A percentile compares a stretch with the other conserved stretches of the same genome.
phyloP scores from a whole-genome alignment of 2,888 invertebrate genomes.

The Netelia fuscicornis region DNA sequence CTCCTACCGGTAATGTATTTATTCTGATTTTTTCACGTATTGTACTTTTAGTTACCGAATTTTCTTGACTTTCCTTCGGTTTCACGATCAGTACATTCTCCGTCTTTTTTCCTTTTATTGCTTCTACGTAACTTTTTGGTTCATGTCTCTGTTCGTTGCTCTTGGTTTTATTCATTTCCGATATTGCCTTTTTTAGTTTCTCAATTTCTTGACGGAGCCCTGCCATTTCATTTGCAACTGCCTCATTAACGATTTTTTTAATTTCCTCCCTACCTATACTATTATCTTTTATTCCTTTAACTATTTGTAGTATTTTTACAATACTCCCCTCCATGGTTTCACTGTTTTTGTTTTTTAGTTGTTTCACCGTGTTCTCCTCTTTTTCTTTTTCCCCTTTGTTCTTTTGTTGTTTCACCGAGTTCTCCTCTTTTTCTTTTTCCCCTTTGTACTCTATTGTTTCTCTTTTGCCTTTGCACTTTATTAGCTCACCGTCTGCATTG shows the following conservation, averaged over 20 bases:
- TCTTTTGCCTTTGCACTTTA: no score
- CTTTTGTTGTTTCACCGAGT: no score
- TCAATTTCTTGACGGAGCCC: slow-evolving; percentile 23
- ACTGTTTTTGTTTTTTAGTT: background rate
- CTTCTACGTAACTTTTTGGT: slow-evolving; percentile 7
- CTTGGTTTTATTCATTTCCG: background rate
- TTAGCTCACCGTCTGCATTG: background rate
- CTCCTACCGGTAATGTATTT: background rate
- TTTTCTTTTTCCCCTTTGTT: background rate
- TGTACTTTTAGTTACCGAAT: slow-evolving; percentile 1
- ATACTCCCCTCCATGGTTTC: background rate
- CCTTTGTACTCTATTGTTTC: no score
- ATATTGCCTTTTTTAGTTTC: background rate
- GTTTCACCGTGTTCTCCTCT: background rate
- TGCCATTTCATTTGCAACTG: slow-evolving; percentile 5
- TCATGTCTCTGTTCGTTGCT: background rate
- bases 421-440: no score
- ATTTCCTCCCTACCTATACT: slow-evolving; percentile 21
- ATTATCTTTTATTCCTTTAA: slow-evolving; percentile 22
- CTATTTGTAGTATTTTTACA: slow-evolving; percentile 12
- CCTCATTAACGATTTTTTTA: slow-evolving; percentile 9
- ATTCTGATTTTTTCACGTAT: slow-evolving; percentile 21
- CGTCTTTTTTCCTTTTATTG: background rate
- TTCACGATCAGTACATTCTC: slow-evolving; percentile 15
- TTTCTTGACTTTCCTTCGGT: slow-evolving; percentile 24